These are phyloP conservation scores for Trichomalopsis sarcophagae DNA, from an alignment of 1,140 invertebrate genomes.

Conservation along the genomic window DNA sequence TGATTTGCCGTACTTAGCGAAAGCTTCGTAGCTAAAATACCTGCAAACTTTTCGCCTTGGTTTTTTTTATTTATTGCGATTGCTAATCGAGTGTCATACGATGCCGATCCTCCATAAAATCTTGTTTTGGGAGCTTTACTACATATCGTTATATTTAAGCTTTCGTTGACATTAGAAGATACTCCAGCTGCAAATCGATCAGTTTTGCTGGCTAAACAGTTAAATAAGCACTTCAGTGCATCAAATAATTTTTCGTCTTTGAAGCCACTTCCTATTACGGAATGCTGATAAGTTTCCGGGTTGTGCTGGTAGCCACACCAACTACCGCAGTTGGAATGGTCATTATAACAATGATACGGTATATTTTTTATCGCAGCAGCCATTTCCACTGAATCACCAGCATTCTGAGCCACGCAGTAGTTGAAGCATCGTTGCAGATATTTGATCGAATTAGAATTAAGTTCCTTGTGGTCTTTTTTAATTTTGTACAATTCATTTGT, in stretches of 20 bases:
- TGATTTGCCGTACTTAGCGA: too few species aligned
- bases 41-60: too few species aligned
- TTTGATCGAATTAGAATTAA: slow-evolving; percentile 14
- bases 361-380: slow-evolving; percentile 53
- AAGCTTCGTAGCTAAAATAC: too few species aligned
- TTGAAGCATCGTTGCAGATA: slow-evolving; percentile 38
- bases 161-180: too few species aligned
- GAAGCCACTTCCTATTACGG: slow-evolving; percentile 12
- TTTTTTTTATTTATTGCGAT: too few species aligned
- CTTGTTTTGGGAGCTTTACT: too few species aligned
- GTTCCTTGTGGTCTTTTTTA: not conserved
- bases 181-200: too few species aligned
- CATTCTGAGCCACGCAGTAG: slow-evolving; percentile 52
- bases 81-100: too few species aligned
- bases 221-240: slow-evolving; percentile 19
- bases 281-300: not conserved
- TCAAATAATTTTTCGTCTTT: slow-evolving; percentile 4
- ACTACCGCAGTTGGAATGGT: slow-evolving; percentile 34
- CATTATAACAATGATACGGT: slow-evolving; percentile 48
- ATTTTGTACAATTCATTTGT: not conserved
- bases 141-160: too few species aligned
- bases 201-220: not conserved
- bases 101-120: too few species aligned
- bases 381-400: slow-evolving; percentile 44
- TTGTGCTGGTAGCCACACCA: slow-evolving; percentile 32